Base-by-base conservation (phyloP, 1,140 invertebrate genomes). In the Drosophila paulistorum region DNA sequence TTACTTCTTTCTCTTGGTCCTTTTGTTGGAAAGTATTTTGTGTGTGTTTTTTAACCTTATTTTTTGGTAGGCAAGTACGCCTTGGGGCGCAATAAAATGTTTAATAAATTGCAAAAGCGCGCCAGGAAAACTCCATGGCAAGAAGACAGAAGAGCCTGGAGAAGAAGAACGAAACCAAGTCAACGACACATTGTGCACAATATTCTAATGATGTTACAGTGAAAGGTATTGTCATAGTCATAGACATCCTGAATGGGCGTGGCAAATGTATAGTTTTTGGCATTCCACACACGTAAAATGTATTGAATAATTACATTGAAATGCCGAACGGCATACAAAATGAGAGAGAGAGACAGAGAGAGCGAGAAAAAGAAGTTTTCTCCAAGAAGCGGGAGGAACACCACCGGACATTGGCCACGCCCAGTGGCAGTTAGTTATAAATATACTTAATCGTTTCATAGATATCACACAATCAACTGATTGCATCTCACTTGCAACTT, bases 21-120 rank as follows among this genome's bases (percentile, higher is more conserved):
- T 62, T 62, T 30, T 42, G 45, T 45, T 37, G 51, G 59, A 51
- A 57, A 45, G n/a, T 35, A 30, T 39, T n/a, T 30, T 7, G 30
- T 30, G 35, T 39, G 26, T 58, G 37, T 35, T 67, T 70, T 66
- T 70, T 71, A 61, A 58, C 65, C 65, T 68, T 76, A 77, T 81
- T 74, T 65, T 64, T 76, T 54, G 39, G 33, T 30, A 64, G 76
- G 68, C 68, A 89, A 87, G 72, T 79, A 90, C 66, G 84, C 84
- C 85, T 90, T 78, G 77, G 84, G 84, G 84, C 85, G 59, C 85
- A 80, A 84, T 89, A 89, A 89, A 89, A 89, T 89, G 84, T 78
- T 89, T 89, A 89, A 89, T 90, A 89, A 89, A 89, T 89, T 89
- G 84, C 77, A 81, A 89, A 73, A 89, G 84, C 74, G 80, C 83